phyloP scores from a whole-genome alignment of 2,797 vertebrate species.

The Neoniphon sammara region DNA sequence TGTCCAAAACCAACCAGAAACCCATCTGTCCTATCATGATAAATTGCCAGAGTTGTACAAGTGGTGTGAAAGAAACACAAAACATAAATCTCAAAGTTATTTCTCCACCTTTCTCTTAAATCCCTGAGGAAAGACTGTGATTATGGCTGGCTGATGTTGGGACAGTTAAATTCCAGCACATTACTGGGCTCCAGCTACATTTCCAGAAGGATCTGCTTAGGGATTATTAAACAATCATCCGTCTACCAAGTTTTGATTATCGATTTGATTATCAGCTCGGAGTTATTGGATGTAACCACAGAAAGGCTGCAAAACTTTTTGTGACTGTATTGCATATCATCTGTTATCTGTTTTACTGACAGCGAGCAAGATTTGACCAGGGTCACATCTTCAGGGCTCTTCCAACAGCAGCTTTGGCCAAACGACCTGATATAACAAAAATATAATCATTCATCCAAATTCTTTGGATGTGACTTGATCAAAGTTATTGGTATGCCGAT shows the following conservation, averaged over 20 bases:
- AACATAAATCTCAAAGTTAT: constrained; percentile 49
- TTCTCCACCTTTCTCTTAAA: constrained; percentile 50
- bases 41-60: constrained; percentile 49
- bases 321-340: constrained; percentile 18
- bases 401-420: constrained; percentile 38
- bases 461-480: constrained; percentile 27
- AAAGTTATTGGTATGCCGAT: constrained; percentile 20
- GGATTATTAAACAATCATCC: constrained; percentile 37
- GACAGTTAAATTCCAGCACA: constrained; percentile 51
- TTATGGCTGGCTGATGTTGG: constrained; percentile 53
- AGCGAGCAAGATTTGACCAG: constrained; percentile 15
- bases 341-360: constrained; percentile 38
- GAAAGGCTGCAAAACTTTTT: constrained; percentile 31
- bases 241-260: constrained; percentile 7
- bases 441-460: constrained; percentile 30
- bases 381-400: constrained; percentile 25
- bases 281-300: constrained; percentile 37
- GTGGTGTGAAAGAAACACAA: constrained; percentile 60
- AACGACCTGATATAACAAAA: constrained; percentile 29
- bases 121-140: constrained; percentile 45
- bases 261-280: neutral
- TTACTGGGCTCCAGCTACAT: constrained; percentile 38
- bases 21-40: constrained; percentile 49
- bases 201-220: constrained; percentile 34
- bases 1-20: constrained; percentile 59